Evolutionary conservation across 2,888 invertebrate species (phyloP).

Genomic region (Blastobasis adustella): DNA sequence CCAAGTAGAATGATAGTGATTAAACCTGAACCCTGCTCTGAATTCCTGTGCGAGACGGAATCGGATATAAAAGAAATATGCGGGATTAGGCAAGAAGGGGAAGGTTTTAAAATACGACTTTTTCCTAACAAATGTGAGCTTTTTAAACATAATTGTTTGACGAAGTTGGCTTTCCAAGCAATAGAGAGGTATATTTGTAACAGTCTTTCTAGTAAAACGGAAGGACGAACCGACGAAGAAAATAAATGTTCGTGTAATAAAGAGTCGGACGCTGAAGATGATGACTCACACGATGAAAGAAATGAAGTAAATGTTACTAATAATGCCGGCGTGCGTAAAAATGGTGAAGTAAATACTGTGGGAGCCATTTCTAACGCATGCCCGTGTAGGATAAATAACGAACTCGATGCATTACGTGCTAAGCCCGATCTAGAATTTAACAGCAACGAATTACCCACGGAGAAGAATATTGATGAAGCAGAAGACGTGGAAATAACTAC

Average conservation of each 20-base stretch:
- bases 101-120: constrained; percentile 38
- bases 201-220: constrained; percentile 7
- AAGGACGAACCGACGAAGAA: constrained; percentile 5
- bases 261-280: not conserved
- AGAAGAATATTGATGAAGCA: not conserved
- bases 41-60: too few relatives aligned
- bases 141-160: constrained; percentile 37
- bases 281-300: not conserved
- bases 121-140: constrained; percentile 44
- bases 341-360: too few relatives aligned
- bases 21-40: too few relatives aligned
- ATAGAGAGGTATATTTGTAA: constrained; percentile 41
- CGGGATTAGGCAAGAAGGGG: constrained; percentile 36
- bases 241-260: not conserved
- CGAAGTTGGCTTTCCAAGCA: constrained; percentile 24
- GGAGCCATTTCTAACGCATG: too few relatives aligned
- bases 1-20: too few relatives aligned
- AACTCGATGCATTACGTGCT: not conserved
- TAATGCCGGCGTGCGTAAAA: too few relatives aligned
- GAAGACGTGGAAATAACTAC: not conserved
- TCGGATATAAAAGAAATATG: constrained; percentile 24
- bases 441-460: not conserved
- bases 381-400: not conserved
- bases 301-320: not conserved
- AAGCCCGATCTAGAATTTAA: not conserved